Base-by-base conservation (phyloP, 2,888 invertebrate genomes). In the Nipponacmea schrenckii region DNA sequence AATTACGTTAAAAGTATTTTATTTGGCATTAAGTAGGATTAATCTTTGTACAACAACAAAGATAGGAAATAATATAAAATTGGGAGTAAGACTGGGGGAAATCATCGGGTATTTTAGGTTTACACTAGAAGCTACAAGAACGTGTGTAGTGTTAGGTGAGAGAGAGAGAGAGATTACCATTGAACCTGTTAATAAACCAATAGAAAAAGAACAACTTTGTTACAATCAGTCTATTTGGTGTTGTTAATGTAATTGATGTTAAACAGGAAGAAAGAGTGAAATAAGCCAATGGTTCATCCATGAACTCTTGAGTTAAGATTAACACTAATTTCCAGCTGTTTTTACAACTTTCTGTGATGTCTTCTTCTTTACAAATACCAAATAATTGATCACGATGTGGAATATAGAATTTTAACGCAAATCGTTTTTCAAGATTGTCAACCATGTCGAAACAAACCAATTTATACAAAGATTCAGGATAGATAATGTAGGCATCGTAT, bases 211-310 rank as follows among this genome's bases (percentile, higher is more conserved):
- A n/a, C n/a, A n/a, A n/a, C n/a, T n/a, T n/a, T n/a, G n/a, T n/a
- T n/a, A n/a, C n/a, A n/a, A n/a, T n/a, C 56, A 56, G 20, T 56
- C 56, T 56, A 56, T 56, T n/a, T 56, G 56, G 56, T 56, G 56
- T 56, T 56, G 56, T 56, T n/a, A 56, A 24, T 20, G 56, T 56
- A 20, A 56, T 8, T 20, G 56, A 56, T 24, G 56, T 20, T 56
- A 56, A 56, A 56, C 56, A 56, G 56, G n/a, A 10, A 56, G 20
- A 56, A n/a, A 56, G n/a, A 24, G 56, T 56, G 20, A 56, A 56
- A 56, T 20, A 56, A 24, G 56, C 56, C 20, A 56, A 24, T 20
- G n/a, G 20, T 20, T 24, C 20, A 20, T 24, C 20, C n/a, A 56
- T n/a, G 20, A 56, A 56, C n/a, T 56, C 56, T n/a, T 56, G 20